Evolutionary conservation across 2,888 invertebrate species (phyloP).

Genomic region (Yponomeuta plumbellus): DNA sequence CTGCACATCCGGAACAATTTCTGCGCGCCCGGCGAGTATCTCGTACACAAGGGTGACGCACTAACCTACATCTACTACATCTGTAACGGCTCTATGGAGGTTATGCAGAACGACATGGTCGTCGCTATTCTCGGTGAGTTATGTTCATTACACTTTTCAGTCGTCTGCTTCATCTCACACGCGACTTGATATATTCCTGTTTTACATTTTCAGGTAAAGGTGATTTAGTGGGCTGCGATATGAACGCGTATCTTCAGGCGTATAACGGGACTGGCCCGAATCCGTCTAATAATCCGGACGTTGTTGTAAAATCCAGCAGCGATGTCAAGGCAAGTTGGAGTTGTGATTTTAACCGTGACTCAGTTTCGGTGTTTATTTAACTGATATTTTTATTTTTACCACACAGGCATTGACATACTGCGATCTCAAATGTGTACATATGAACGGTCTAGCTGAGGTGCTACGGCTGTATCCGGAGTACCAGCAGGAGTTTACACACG

Average conservation of each 20-base stretch:
- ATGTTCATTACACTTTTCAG: background rate
- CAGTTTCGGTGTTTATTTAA: background rate
- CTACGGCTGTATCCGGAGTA: conserved; percentile 95
- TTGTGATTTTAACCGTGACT: conserved; percentile 12
- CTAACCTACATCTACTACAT: conserved; percentile 95
- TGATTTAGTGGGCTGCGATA: conserved; percentile 95
- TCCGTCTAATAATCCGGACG: conserved; percentile 81
- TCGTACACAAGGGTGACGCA: conserved; percentile 96
- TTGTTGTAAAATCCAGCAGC: conserved; percentile 94
- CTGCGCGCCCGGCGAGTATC: conserved; percentile 96
- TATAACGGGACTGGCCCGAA: conserved; percentile 77
- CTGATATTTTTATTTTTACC: background rate
- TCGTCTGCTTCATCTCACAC: conserved; percentile 6
- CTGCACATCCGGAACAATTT: conserved; percentile 95
- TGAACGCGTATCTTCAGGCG: conserved; percentile 86
- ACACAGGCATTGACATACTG: conserved; percentile 93
- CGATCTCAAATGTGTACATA: conserved; percentile 95
- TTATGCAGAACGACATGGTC: conserved; percentile 96
- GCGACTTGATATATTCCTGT: background rate
- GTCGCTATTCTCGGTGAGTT: conserved; percentile 95
- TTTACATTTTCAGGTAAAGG: conserved; percentile 85
- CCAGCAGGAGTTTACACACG: conserved; percentile 94
- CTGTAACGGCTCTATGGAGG: conserved; percentile 98
- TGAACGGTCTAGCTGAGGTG: conserved; percentile 92
- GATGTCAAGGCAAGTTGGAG: conserved; percentile 83